Evolutionary conservation across 2,797 vertebrate genomes (phyloP).

Genomic region (Calcarius lapponicus): DNA sequence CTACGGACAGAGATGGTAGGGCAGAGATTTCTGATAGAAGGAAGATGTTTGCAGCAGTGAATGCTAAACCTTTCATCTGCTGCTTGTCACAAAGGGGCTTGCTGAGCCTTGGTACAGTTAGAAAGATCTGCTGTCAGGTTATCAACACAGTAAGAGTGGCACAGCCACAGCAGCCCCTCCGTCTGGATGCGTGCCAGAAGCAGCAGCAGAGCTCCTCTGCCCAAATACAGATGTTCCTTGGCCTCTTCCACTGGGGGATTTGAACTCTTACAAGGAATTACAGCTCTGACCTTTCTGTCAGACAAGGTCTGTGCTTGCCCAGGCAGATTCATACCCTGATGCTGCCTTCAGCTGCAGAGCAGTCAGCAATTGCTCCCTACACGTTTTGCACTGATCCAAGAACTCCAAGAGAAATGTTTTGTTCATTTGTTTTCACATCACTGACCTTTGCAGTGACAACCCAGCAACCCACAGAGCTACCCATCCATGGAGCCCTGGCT

Average conservation of each 20-base stretch:
- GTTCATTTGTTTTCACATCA: not conserved
- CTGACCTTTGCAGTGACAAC: not conserved
- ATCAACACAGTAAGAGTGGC: not conserved
- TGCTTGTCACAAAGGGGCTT: not conserved
- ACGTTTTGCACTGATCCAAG: accelerated
- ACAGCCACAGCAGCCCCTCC: not conserved
- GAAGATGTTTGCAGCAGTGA: not conserved
- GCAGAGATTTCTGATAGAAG: not conserved
- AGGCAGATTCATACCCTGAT: not conserved
- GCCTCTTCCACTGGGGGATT: not conserved
- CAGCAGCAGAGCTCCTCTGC: not conserved
- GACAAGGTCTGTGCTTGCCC: not conserved
- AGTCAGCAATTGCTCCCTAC: not conserved
- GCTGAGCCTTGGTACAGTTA: not conserved
- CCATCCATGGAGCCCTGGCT: not conserved
- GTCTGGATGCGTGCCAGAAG: accelerated
- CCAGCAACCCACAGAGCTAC: not conserved
- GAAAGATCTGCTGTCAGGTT: not conserved
- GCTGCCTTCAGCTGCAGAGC: not conserved
- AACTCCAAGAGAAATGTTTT: not conserved
- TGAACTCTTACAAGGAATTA: not conserved
- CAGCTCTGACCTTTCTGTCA: not conserved
- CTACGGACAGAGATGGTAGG: accelerated
- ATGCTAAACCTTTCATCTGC: not conserved
- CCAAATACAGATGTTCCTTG: not conserved